Base-by-base conservation (phyloP, 2,113 vertebrate genomes). In the Rhineura floridana region DNA sequence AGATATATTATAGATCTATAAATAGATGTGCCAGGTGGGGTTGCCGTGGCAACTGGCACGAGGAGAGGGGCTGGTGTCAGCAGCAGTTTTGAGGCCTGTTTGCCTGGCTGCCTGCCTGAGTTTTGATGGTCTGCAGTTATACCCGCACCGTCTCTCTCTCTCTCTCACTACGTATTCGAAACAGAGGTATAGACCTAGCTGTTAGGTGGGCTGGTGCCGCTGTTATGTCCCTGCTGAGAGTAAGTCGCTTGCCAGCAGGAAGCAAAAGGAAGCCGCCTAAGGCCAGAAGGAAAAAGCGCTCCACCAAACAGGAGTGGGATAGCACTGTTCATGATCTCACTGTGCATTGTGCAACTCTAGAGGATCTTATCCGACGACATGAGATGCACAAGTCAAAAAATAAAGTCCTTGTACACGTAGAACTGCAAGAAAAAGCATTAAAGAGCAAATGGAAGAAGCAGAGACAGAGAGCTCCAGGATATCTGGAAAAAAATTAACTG, bases 371-470 rank as follows among this genome's bases (percentile, higher is more conserved):
- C 95, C 96, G 96, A 84, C 97, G 98, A 17, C 98, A 97, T 94
- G 98, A 99, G 95, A 97, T 98, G 59, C 98, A 98, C 91, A 97
- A 97, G 91, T 99, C 99, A 7, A 98, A 97, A 93, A 99, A 99
- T 91, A 98, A 96, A 93, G 96, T 93, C 1, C 92, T 97, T 50
- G 99, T 95, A 0, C 98, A 98, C 85, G 97, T 98, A 97, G 98
- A 99, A 81, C 95, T 99, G 55, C 98, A 97, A 73, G 98, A 99
- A 92, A 98, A 97, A 91, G 93, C 95, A 25, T 87, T 96, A 87
- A 96, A 81, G 88, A 96, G 91, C 91, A 96, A 95, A 79, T 94
- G 97, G 80, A 97, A 95, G 90, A 97, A 96, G 62, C 94, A 96
- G 88, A 96, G 95, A 0, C 70, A 88, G 0, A 90, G 95, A 52